phyloP scores from a whole-genome alignment of 2,888 invertebrate species.

The Polia nebulosa region DNA sequence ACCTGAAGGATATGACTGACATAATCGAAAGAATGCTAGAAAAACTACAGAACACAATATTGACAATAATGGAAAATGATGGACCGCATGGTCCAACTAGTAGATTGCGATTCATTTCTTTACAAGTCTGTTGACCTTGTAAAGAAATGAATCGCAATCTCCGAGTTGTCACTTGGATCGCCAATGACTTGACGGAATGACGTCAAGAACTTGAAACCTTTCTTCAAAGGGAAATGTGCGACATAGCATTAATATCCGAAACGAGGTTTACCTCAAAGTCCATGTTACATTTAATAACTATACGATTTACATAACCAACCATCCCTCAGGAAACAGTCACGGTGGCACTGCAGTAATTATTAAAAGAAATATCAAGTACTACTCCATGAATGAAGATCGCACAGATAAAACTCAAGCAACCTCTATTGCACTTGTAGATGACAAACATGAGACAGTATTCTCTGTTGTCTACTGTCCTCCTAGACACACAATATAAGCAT shows the following conservation, averaged over 20 bases:
- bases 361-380: not conserved
- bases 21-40: too few relatives aligned
- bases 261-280: too few relatives aligned
- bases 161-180: slow-evolving; percentile 11
- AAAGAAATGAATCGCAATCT: not conserved
- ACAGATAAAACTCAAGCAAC: slow-evolving; percentile 10
- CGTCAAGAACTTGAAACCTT: slow-evolving; percentile 10
- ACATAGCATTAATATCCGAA: not conserved
- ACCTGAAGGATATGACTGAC: too few relatives aligned
- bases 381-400: not conserved
- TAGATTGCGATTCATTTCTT: too few relatives aligned
- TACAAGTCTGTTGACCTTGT: too few relatives aligned
- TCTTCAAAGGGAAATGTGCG: not conserved
- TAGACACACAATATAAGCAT: not conserved
- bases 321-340: too few relatives aligned
- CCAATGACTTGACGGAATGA: slow-evolving; percentile 10
- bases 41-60: too few relatives aligned
- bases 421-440: not conserved
- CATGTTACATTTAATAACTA: too few relatives aligned
- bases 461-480: slow-evolving; percentile 9
- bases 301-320: too few relatives aligned
- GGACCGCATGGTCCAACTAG: too few relatives aligned
- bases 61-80: too few relatives aligned
- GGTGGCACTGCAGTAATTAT: not conserved
- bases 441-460: not conserved